A percentile compares a stretch with the other conserved stretches of the same genome.
Evolutionary conservation across 2,797 vertebrate genomes (phyloP).

Genomic region (Oreochromis mossambicus): DNA sequence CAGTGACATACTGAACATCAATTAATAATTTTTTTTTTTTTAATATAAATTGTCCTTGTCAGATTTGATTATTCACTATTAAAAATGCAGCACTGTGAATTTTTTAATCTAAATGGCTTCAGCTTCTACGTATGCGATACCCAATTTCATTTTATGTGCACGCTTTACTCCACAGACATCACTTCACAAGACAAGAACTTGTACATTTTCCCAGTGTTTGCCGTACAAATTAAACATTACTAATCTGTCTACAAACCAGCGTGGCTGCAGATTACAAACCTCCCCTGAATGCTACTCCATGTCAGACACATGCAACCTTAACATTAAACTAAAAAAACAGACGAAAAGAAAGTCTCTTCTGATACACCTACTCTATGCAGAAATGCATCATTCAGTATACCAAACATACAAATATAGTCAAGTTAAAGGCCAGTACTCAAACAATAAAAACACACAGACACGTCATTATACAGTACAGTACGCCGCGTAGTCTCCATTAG

Average conservation of each 20-base stretch:
- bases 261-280: conserved; percentile 1
- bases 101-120: conserved; percentile 33
- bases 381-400: neutral
- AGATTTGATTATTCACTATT: conserved; percentile 39
- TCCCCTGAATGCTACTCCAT: conserved; percentile 44
- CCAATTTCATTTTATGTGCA: conserved; percentile 36
- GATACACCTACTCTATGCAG: neutral
- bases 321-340: neutral
- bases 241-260: neutral
- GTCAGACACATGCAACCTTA: conserved; percentile 52
- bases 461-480: conserved; percentile 43
- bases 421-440: conserved; percentile 1
- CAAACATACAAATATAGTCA: conserved; percentile 27
- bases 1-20: conserved; percentile 49
- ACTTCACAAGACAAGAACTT: conserved; percentile 57
- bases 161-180: conserved; percentile 52
- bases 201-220: conserved; percentile 7
- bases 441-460: conserved; percentile 43
- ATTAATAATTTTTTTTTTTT: neutral
- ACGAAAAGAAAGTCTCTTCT: neutral
- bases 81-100: conserved; percentile 17
- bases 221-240: conserved; percentile 10
- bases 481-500: neutral
- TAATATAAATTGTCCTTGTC: conserved; percentile 25
- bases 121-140: conserved; percentile 20